Percentiles rank a stretch among this genome's conserved stretches.
These are phyloP conservation scores for Idris sp. DNA, from an alignment of 1,140 invertebrate genomes.

Conservation along the genomic window DNA sequence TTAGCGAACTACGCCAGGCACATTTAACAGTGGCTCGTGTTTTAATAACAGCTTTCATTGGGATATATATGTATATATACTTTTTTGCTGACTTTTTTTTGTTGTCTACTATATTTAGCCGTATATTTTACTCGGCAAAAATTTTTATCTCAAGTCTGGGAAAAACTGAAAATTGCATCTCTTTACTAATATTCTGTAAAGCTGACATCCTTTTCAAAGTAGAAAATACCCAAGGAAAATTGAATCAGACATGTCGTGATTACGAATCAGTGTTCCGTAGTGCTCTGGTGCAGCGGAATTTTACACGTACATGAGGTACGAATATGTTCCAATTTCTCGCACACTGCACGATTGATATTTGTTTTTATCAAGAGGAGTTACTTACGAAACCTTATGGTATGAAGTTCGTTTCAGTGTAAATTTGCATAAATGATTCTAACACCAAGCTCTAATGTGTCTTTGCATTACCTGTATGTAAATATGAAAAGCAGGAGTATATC, in stretches of 20 bases:
- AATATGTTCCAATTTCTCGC: constrained; percentile 5
- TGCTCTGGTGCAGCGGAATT: too few species aligned
- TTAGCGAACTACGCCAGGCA: constrained; percentile 19
- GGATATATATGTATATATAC: too few species aligned
- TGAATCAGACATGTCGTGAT: constrained; percentile 25
- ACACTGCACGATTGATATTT: constrained; percentile 17
- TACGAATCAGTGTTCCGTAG: constrained; percentile 15
- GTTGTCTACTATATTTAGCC: too few species aligned
- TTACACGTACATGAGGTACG: too few species aligned
- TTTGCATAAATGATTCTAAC: constrained; percentile 14
- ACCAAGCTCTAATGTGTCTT: constrained; percentile 10
- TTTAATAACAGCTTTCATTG: too few species aligned
- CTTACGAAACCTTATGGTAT: constrained; percentile 6
- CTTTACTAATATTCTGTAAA: constrained; percentile 6
- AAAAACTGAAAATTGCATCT: too few species aligned
- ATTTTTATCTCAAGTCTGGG: too few species aligned
- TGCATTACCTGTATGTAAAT: constrained; percentile 3
- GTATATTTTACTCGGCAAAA: neutral
- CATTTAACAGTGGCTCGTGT: too few species aligned
- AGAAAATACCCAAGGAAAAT: constrained; percentile 8
- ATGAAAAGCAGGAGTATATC: too few species aligned
- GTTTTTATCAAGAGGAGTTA: constrained; percentile 22
- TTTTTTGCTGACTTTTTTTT: too few species aligned
- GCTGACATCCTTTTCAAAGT: constrained; percentile 6
- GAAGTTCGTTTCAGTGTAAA: constrained; percentile 10